Evolutionary conservation across 2,797 vertebrate genomes (phyloP), one percentile per base, ranked within the genome.

Genomic region (Eulemur coronatus): DNA sequence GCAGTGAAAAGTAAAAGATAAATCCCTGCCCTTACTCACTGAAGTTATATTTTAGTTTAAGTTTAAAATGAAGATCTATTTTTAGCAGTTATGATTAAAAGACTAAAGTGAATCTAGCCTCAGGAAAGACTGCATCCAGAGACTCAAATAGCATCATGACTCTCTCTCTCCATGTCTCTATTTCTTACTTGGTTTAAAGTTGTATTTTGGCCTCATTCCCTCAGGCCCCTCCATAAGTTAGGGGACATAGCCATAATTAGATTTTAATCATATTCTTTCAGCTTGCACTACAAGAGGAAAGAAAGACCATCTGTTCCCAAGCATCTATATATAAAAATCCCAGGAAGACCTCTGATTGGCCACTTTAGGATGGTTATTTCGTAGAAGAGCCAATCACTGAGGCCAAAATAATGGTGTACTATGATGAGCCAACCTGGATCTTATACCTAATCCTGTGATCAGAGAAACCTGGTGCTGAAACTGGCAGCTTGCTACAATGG

Each of bases 41-140:
- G n/a, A 91, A 59, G 1, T 67, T 70, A 75, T 57, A 70, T n/a
- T 85, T 18, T 84, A 67, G 11, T 65, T 94, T 87, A 86, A 69
- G 20, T 63, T 89, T 89, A 94, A 93, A 88, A 80, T 69, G 57
- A 93, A 30, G 0, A 86, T 38, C 41, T 28, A 55, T 28, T 72
- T 93, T 87, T 91, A 80, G 17, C 26, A 94, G 86, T 84, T 84
- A 78, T 38, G 17, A 90, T 69, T 75, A 72, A 35, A 94, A 73
- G 9, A 80, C 48, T 26, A 89, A 84, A 69, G 17, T n/a, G 48
- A 73, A 70, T 4, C 14, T 41, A 67, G 22, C 14, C 9, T 69
- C 59, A 84, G 33, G 8, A 96, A 95, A 85, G 18, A 59, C 0
- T 50, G 7, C 6, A 57, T 26, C 1, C 82, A 63, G 30, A 3